A percentile compares a stretch with the other conserved stretches of the same genome.
These are phyloP conservation scores for Amazona vittata DNA, from an alignment of 2,113 vertebrate genomes.

Conservation along the genomic window DNA sequence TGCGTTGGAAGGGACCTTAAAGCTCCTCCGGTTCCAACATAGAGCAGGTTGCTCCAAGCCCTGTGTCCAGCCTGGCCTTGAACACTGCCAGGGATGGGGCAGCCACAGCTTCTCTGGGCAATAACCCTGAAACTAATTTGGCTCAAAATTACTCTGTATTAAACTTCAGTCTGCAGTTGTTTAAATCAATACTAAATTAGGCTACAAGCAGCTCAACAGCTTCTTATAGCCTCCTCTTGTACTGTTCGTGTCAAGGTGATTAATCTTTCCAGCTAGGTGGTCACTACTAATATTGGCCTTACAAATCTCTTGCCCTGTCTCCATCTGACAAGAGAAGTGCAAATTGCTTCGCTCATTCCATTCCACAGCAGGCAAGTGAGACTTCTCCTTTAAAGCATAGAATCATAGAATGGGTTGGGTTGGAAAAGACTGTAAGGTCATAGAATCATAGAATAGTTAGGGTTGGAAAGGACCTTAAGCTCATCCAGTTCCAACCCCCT, in stretches of 20 bases:
- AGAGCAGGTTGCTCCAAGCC: background rate
- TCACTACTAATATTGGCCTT: background rate
- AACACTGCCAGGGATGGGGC: background rate
- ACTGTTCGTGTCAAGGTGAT: background rate
- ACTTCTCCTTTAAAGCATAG: background rate
- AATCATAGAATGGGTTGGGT: background rate
- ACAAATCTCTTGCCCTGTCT: background rate
- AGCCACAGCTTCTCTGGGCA: background rate
- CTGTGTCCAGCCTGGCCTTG: background rate
- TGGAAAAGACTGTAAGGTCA: background rate
- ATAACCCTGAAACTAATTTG: background rate
- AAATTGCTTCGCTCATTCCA: fast-evolving
- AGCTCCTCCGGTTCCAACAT: background rate
- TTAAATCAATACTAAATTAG: conserved; percentile 35
- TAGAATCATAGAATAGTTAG: background rate
- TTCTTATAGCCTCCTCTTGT: background rate
- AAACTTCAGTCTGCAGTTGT: conserved; percentile 30
- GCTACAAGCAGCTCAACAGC: background rate
- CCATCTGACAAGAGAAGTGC: background rate
- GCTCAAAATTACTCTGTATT: background rate
- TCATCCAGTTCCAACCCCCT: background rate
- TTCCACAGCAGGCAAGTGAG: background rate
- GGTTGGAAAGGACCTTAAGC: background rate
- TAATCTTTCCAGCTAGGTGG: conserved; percentile 18
- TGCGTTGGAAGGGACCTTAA: background rate